Evolutionary conservation across 2,797 vertebrate genomes (phyloP).

Genomic region (Vespertilio murinus): DNA sequence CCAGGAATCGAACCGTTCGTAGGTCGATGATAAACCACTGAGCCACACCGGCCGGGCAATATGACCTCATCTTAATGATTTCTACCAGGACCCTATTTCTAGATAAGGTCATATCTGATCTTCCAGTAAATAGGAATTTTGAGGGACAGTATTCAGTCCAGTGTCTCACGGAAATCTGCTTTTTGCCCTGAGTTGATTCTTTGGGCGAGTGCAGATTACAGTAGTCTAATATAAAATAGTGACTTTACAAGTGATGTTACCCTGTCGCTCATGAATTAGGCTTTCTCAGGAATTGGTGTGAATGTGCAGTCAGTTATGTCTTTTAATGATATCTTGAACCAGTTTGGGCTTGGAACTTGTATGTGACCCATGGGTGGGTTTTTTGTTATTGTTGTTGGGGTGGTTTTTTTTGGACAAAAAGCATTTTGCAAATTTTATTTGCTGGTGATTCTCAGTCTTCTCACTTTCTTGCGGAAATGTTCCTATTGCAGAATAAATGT

Average conservation of each 20-base stretch:
- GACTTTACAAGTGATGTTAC: background rate
- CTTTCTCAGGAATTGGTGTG: constrained; percentile 37
- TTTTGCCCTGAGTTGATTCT: constrained; percentile 39
- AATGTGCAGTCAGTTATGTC: background rate
- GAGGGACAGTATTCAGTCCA: background rate
- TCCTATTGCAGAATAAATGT: constrained; percentile 51
- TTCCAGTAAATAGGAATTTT: constrained; percentile 19
- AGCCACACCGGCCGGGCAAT: background rate
- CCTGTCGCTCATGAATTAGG: background rate
- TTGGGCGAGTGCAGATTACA: background rate
- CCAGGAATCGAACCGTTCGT: too few species aligned
- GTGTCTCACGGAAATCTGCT: constrained; percentile 21
- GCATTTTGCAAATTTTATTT: constrained; percentile 48
- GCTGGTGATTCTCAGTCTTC: background rate
- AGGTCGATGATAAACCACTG: too few species aligned
- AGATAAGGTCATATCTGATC: constrained; percentile 29
- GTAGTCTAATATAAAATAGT: constrained; percentile 38
- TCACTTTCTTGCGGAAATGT: constrained; percentile 55
- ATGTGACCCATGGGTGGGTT: background rate
- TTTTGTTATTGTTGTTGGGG: too few species aligned
- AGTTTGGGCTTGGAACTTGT: constrained; percentile 18
- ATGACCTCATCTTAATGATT: constrained; percentile 5
- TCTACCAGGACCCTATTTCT: constrained; percentile 27
- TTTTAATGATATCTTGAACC: constrained; percentile 41
- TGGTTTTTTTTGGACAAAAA: background rate